A percentile compares a stretch with the other conserved stretches of the same genome.
Conservation (phyloP, 2,888 invertebrate species). For the Melieria crassipennis region DNA sequence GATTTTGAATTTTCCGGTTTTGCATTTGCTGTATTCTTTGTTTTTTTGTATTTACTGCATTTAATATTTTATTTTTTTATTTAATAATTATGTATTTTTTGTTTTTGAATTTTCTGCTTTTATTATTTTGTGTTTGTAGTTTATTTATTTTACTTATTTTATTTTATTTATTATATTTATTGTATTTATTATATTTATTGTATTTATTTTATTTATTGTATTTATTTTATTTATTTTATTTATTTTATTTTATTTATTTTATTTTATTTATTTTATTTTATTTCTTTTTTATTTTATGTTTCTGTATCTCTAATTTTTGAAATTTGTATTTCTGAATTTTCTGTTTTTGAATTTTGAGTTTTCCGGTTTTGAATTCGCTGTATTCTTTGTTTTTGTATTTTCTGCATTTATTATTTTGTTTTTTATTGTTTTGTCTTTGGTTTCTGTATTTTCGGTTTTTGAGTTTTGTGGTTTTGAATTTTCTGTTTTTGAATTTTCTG, state of each 20-base stretch:
- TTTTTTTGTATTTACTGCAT: no score
- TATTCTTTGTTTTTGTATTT: no score
- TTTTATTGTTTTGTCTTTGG: no score
- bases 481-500: not conserved
- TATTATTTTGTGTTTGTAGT: not conserved
- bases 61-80: no score
- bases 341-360: no score
- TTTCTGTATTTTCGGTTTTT: no score
- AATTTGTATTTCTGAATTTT: not conserved
- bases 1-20: no score
- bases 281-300: not conserved
- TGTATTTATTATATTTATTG: not conserved
- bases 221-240: not conserved
- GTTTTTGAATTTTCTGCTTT: not conserved
- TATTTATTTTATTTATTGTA: not conserved
- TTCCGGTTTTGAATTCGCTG: no score
- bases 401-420: no score
- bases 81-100: not conserved
- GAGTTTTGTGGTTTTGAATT: no score
- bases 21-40: no score
- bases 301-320: not conserved
- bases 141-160: not conserved
- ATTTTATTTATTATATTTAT: not conserved
- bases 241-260: conserved; percentile 4
- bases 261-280: not conserved